phyloP scores from a whole-genome alignment of 2,888 invertebrate species.

The Heliothis peltigera region DNA sequence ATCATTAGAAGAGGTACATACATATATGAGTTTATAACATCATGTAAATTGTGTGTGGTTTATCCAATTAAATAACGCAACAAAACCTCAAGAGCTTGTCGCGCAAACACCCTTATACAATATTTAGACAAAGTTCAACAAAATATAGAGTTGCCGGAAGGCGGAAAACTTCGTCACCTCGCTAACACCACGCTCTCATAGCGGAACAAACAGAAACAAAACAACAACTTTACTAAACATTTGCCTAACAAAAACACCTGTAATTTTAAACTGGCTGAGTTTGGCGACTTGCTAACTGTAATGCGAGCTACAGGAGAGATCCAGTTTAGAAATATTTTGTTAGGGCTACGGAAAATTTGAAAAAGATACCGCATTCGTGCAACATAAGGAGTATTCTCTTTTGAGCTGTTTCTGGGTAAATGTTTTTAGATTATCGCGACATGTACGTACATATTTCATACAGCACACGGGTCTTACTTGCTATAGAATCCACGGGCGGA shows the following conservation, averaged over 20 bases:
- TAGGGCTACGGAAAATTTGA: too few relatives aligned
- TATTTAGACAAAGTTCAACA: slow-evolving; percentile 37
- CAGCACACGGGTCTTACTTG: too few relatives aligned
- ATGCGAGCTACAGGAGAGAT: slow-evolving; percentile 26
- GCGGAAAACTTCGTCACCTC: slow-evolving; percentile 50
- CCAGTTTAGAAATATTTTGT: not conserved
- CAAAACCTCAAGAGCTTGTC: not conserved
- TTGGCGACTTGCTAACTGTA: slow-evolving; percentile 42
- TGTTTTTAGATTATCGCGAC: too few relatives aligned
- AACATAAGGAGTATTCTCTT: too few relatives aligned
- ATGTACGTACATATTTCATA: too few relatives aligned
- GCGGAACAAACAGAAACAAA: slow-evolving; percentile 47
- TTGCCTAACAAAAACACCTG: slow-evolving; percentile 70
- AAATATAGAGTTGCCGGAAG: slow-evolving; percentile 35
- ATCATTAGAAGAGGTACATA: too few relatives aligned
- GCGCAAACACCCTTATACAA: slow-evolving; percentile 6
- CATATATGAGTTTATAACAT: too few relatives aligned
- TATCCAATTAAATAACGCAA: not conserved
- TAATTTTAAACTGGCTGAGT: slow-evolving; percentile 66
- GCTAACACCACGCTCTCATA: slow-evolving; percentile 48
- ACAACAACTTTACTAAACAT: slow-evolving; percentile 62
- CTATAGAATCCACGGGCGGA: too few relatives aligned
- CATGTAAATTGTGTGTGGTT: too few relatives aligned
- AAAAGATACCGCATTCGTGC: too few relatives aligned
- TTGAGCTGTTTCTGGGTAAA: too few relatives aligned